Evolutionary conservation across 2,113 vertebrate species (phyloP).

Genomic region (Zosterops japonicus): DNA sequence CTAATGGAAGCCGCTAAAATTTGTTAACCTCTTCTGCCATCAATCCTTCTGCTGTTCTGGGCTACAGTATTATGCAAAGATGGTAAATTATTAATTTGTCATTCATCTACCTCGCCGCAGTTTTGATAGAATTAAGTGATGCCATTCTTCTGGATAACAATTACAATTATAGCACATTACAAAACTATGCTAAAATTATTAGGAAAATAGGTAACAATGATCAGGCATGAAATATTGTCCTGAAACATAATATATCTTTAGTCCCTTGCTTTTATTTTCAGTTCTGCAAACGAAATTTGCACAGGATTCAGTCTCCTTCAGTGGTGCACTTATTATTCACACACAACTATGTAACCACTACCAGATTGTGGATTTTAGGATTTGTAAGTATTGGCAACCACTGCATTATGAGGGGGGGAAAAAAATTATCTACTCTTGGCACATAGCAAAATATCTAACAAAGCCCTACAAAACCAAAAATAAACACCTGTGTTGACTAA

Average conservation of each 20-base stretch:
- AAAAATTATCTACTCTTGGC: not conserved
- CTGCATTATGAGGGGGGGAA: not conserved
- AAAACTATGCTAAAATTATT: slow-evolving; percentile 59
- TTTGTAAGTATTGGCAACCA: not conserved
- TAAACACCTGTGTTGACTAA: not conserved
- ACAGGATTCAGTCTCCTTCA: not conserved
- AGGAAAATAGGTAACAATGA: slow-evolving; percentile 52
- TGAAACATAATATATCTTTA: slow-evolving; percentile 25
- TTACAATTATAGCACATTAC: slow-evolving; percentile 83
- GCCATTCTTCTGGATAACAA: slow-evolving; percentile 86
- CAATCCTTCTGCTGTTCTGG: slow-evolving; percentile 76
- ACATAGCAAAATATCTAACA: not conserved
- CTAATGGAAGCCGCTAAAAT: slow-evolving; percentile 87
- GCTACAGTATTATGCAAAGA: slow-evolving; percentile 85
- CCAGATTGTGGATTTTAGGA: not conserved
- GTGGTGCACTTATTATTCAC: not conserved
- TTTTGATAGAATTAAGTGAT: slow-evolving; percentile 82
- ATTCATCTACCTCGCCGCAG: slow-evolving; percentile 81
- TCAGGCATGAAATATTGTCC: not conserved
- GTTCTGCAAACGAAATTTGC: not conserved
- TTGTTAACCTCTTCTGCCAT: slow-evolving; percentile 82
- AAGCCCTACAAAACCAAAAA: not conserved
- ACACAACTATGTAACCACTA: not conserved
- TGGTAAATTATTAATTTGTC: slow-evolving; percentile 92
- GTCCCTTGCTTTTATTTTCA: not conserved